Conservation (phyloP, 2,888 invertebrate genomes). For the Cryptus armator region DNA sequence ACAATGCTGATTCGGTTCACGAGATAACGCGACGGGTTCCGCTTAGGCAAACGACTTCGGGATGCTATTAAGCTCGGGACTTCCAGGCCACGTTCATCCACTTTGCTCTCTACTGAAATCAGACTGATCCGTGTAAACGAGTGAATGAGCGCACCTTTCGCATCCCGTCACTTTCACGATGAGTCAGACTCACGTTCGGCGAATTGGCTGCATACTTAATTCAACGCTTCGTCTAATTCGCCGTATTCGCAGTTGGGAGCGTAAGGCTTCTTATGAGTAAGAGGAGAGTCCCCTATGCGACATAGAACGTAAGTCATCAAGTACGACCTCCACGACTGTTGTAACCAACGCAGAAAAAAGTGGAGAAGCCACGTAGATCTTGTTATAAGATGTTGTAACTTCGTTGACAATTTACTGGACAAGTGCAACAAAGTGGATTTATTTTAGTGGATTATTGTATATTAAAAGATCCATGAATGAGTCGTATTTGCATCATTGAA, state of each 20-base stretch:
- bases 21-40: constrained; percentile 75
- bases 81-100: constrained; percentile 10
- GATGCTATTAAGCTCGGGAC: constrained; percentile 49
- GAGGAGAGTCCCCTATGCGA: not conserved
- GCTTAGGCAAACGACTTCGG: constrained; percentile 76
- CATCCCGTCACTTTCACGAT: constrained; percentile 29
- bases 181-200: constrained; percentile 24
- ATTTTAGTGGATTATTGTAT: too few relatives aligned
- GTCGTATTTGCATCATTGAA: not conserved
- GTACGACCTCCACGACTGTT: not conserved
- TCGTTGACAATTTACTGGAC: not conserved
- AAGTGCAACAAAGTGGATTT: too few relatives aligned
- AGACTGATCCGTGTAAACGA: constrained; percentile 49
- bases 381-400: not conserved
- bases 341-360: not conserved
- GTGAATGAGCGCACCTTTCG: constrained; percentile 1
- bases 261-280: not conserved
- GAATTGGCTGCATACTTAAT: constrained; percentile 17
- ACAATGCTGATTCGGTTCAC: constrained; percentile 83
- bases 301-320: constrained; percentile 7
- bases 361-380: constrained; percentile 4
- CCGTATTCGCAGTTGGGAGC: constrained; percentile 3
- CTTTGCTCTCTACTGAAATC: constrained; percentile 1
- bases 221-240: not conserved
- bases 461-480: not conserved